phyloP scores from a whole-genome alignment of 2,797 vertebrate genomes.

The Sandelia bainsii region DNA sequence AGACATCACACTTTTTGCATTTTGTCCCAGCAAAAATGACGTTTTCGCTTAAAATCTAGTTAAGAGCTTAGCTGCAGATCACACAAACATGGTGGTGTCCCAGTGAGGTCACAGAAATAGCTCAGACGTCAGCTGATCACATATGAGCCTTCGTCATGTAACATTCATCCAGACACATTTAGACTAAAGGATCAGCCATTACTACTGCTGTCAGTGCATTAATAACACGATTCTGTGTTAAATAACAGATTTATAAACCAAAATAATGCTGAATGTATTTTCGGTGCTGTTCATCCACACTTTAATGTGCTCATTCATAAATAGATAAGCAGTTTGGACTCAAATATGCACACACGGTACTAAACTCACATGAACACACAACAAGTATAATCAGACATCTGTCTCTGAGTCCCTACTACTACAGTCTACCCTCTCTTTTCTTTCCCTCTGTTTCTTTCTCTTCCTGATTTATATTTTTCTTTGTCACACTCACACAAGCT shows the following conservation, averaged over 20 bases:
- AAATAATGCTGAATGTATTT: conserved; percentile 5
- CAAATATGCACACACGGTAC: background rate
- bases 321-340: background rate
- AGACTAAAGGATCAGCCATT: conserved; percentile 27
- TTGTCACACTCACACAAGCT: conserved; percentile 2
- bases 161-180: conserved; percentile 31
- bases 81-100: conserved; percentile 57
- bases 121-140: conserved; percentile 60
- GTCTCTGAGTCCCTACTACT: conserved; percentile 28
- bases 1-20: conserved; percentile 44
- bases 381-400: conserved; percentile 19
- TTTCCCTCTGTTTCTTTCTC: conserved; percentile 6
- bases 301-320: background rate
- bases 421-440: conserved; percentile 10
- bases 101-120: conserved; percentile 50
- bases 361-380: conserved; percentile 6
- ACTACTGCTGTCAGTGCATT: background rate
- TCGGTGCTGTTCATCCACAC: conserved; percentile 4
- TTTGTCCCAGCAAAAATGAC: conserved; percentile 56
- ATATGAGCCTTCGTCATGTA: conserved; percentile 39
- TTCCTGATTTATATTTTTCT: conserved; percentile 14
- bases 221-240: conserved; percentile 28
- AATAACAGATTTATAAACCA: conserved; percentile 24
- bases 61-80: conserved; percentile 73
- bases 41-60: conserved; percentile 71